These are phyloP conservation scores for Autographa pulchrina DNA, from an alignment of 2,888 invertebrate genomes.

Conservation along the genomic window DNA sequence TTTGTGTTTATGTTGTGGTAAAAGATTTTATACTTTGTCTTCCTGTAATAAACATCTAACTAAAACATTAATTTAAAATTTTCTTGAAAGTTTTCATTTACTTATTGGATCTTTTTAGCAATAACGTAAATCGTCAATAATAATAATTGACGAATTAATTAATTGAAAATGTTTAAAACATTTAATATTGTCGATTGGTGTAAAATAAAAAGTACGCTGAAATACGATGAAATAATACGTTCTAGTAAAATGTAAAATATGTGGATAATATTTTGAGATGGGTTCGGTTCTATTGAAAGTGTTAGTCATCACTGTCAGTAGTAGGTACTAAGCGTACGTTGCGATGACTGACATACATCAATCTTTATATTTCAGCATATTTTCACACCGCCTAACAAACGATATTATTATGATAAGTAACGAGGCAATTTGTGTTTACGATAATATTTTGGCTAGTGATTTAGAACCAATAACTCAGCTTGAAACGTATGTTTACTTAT, in stretches of 20 bases:
- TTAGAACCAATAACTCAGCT: neutral
- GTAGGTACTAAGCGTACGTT: neutral
- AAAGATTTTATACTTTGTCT: constrained; percentile 10
- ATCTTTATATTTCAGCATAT: constrained; percentile 11
- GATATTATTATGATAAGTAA: constrained; percentile 1
- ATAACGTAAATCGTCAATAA: too few species aligned
- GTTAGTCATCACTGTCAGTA: constrained; percentile 23
- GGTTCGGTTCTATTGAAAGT: constrained; percentile 6
- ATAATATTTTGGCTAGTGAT: neutral
- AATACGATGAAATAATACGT: neutral
- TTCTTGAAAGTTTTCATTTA: too few species aligned
- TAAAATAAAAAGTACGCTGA: neutral
- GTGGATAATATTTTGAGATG: constrained; percentile 1
- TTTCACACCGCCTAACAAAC: neutral
- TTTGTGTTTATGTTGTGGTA: constrained; percentile 25
- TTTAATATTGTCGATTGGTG: too few species aligned
- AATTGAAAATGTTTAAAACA: too few species aligned
- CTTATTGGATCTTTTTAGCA: too few species aligned
- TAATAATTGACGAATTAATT: too few species aligned
- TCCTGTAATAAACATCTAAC: too few species aligned
- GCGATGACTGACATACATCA: constrained; percentile 26
- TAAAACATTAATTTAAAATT: too few species aligned
- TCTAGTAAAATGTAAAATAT: neutral
- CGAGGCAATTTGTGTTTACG: neutral
- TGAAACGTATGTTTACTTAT: neutral